These are phyloP conservation scores for Brachypalpus laphriformis DNA, from an alignment of 2,888 invertebrate genomes.

Conservation along the genomic window DNA sequence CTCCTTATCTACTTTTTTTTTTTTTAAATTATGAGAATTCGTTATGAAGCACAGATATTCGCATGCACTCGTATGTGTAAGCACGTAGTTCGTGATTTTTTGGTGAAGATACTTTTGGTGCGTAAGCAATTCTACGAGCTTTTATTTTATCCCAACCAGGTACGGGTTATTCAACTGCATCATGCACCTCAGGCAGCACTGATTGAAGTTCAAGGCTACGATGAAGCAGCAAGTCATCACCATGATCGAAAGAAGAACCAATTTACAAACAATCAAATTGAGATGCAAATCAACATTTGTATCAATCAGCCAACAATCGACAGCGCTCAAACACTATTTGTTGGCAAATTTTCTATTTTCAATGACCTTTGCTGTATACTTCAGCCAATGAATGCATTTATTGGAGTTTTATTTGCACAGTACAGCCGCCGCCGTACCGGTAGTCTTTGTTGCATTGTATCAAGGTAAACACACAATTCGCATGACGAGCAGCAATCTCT, in stretches of 20 bases:
- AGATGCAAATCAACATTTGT: conserved; percentile 26
- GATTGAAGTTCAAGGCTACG: conserved; percentile 34
- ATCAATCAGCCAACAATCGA: background rate
- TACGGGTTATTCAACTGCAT: conserved; percentile 42
- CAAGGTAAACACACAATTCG: background rate
- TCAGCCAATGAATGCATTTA: conserved; percentile 1
- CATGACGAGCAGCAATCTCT: background rate
- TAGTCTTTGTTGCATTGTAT: background rate
- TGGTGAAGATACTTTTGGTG: background rate
- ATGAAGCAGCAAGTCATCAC: background rate
- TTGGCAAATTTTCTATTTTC: conserved; percentile 5
- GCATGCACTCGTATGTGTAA: background rate
- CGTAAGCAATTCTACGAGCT: background rate
- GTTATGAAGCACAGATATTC: background rate
- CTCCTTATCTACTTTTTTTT: background rate
- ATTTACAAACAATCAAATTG: conserved; percentile 6
- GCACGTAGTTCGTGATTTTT: conserved; percentile 1
- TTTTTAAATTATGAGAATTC: background rate
- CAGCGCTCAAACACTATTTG: background rate
- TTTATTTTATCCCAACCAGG: background rate
- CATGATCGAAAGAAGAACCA: background rate
- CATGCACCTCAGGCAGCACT: background rate
- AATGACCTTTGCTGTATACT: conserved; percentile 3
- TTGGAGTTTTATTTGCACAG: background rate
- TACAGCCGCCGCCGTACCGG: background rate